These are phyloP conservation scores for Neoaliturus tenellus DNA, from an alignment of 2,888 invertebrate species.

Conservation along the genomic window DNA sequence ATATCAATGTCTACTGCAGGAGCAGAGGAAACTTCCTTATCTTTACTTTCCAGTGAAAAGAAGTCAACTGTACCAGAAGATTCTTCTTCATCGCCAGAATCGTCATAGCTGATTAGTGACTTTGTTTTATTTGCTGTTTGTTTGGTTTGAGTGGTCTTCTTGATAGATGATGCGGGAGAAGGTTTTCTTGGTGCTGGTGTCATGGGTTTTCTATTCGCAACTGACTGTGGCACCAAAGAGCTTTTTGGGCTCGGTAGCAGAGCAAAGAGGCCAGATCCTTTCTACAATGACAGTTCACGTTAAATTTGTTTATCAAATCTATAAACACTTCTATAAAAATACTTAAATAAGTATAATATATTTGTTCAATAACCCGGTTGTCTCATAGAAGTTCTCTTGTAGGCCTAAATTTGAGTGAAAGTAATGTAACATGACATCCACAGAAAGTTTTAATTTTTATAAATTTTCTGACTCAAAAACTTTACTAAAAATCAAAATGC, in stretches of 20 bases:
- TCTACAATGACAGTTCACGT: too few species aligned
- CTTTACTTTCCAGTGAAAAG: conserved; percentile 69
- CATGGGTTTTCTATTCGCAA: conserved; percentile 64
- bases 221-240: conserved; percentile 65
- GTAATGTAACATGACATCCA: too few species aligned
- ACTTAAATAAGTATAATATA: too few species aligned
- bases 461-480: too few species aligned
- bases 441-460: too few species aligned
- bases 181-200: conserved; percentile 71
- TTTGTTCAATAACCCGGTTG: too few species aligned
- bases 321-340: too few species aligned
- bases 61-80: conserved; percentile 71
- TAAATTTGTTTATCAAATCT: too few species aligned
- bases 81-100: conserved; percentile 71
- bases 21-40: conserved; percentile 3
- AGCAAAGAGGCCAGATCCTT: conserved; percentile 80
- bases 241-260: conserved; percentile 83
- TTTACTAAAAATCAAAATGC: too few species aligned
- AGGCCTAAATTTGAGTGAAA: too few species aligned
- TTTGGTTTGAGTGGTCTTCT: conserved; percentile 68
- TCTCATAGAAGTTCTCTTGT: too few species aligned
- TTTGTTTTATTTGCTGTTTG: conserved; percentile 65
- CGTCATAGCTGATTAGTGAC: conserved; percentile 71
- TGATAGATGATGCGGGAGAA: conserved; percentile 61
- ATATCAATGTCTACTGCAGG: conserved; percentile 29